Base-by-base conservation (phyloP, 2,888 invertebrate species). In the Scaptomyza caliginosa region DNA sequence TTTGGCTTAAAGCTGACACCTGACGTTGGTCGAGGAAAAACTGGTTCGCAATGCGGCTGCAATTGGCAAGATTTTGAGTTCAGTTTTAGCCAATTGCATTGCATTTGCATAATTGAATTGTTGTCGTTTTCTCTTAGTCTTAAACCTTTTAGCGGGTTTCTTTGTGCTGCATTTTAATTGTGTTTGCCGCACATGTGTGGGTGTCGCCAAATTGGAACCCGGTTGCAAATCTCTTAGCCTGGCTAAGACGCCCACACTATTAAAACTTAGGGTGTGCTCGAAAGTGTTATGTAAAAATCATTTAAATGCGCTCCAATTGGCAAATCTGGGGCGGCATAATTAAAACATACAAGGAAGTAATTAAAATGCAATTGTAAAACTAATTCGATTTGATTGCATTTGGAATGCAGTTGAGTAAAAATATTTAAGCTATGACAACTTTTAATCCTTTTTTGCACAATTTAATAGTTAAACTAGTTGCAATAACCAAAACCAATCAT, bases 41-140 rank as follows among this genome's bases (percentile, higher is more conserved):
- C 74, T 59, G 55, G 76, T 76, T 74, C 42, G 39, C 62, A 58
- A 55, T 65, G 58, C 62, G 68, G 66, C 57, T 73, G 63, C 72
- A 63, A 59, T 56, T 68, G 36, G 38, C 49, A 46, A 58, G 55
- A 51, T 50, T 73, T 71, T 66, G 28, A 21, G 39, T 52, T 56
- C 21, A 2, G 21, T 21, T 30, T 45, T 30, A 62, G 67, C 24
- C 42, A 64, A 32, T 50, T 57, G 48, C 39, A 38, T 49, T 52
- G 38, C 54, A 74, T 67, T 68, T 76, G 67, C 69, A 63, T 77
- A 74, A 79, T 82, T 85, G 74, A 82, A 77, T 70, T 72, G 78
- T 70, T 48, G 50, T 57, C 17, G 4, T 3, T 17, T 43, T 26
- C 26, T 43, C 19, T 16, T 42, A 10, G 16, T 52, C 45, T 52